Conservation (phyloP, 2,888 invertebrate genomes). For the Erynnis tages region DNA sequence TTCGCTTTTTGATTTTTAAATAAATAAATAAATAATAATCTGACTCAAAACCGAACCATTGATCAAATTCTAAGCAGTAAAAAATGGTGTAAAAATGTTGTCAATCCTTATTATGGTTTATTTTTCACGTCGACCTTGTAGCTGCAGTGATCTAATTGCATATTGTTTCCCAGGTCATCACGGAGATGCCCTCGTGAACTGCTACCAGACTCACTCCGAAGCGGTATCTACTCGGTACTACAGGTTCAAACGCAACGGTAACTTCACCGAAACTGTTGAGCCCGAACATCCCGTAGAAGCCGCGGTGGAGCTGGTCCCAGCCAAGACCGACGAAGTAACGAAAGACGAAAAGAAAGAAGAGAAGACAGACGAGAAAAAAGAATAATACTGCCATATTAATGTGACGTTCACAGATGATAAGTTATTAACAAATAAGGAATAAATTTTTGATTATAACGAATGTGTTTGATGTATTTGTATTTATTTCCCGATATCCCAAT, state of each 20-base stretch:
- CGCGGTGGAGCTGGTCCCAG: conserved; percentile 13
- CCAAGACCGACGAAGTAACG: conserved; percentile 33
- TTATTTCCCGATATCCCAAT: not conserved
- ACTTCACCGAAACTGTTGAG: conserved; percentile 38
- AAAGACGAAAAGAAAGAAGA: conserved; percentile 30
- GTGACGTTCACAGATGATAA: conserved; percentile 8
- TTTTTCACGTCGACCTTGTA: no score
- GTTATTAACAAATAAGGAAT: conserved; percentile 30
- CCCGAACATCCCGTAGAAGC: conserved; percentile 28
- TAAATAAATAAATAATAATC: no score
- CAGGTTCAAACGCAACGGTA: conserved; percentile 70
- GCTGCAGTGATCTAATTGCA: no score
- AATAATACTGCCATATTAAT: conserved; percentile 38
- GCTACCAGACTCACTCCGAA: conserved; percentile 72
- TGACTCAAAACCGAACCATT: no score
- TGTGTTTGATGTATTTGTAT: not conserved
- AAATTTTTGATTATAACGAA: conserved; percentile 11
- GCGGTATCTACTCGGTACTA: conserved; percentile 63
- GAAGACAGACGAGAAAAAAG: conserved; percentile 35
- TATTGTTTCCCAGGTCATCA: conserved; percentile 71
- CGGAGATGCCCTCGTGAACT: conserved; percentile 82
- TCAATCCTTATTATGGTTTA: no score
- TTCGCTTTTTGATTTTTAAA: no score
- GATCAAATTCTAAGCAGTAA: no score
- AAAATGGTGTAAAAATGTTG: no score